These are phyloP conservation scores for Cynoglossus semilaevis DNA, from an alignment of 2,113 vertebrate species.

Conservation along the genomic window DNA sequence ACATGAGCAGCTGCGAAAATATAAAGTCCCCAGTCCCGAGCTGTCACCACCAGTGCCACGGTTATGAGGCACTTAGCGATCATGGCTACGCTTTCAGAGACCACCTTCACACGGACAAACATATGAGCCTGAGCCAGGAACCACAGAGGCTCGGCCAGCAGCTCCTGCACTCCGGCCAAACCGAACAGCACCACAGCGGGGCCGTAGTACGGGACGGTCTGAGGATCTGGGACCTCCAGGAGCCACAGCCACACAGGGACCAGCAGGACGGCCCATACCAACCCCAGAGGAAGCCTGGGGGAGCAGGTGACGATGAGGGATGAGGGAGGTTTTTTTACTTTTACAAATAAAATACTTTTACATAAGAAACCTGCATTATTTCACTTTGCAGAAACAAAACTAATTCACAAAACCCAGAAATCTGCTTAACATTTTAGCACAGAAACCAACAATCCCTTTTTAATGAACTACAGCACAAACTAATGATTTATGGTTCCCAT, in stretches of 20 bases:
- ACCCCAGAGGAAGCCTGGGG: conserved; percentile 86
- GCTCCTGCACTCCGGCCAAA: conserved; percentile 87
- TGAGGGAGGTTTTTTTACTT: too few relatives aligned
- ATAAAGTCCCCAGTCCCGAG: conserved; percentile 86
- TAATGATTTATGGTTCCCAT: too few relatives aligned
- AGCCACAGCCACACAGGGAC: conserved; percentile 86
- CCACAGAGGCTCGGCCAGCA: conserved; percentile 92
- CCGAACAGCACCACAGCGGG: conserved; percentile 87
- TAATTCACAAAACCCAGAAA: too few relatives aligned
- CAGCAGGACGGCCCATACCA: conserved; percentile 84
- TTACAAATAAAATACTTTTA: too few relatives aligned
- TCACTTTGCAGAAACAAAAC: too few relatives aligned
- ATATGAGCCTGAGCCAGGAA: conserved; percentile 92
- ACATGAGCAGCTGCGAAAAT: conserved; percentile 88
- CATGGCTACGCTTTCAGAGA: conserved; percentile 90
- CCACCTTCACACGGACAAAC: conserved; percentile 90
- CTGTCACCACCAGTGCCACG: conserved; percentile 80
- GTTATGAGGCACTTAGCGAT: conserved; percentile 85
- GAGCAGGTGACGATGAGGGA: background rate
- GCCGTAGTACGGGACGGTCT: conserved; percentile 83
- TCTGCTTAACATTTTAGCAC: background rate
- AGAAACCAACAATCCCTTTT: too few relatives aligned
- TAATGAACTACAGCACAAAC: too few relatives aligned
- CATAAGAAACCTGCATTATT: too few relatives aligned
- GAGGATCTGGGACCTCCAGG: conserved; percentile 85